A percentile compares a stretch with the other conserved stretches of the same genome.
phyloP scores from a whole-genome alignment of 1,140 invertebrate genomes.

The Bombus vancouverensis region DNA sequence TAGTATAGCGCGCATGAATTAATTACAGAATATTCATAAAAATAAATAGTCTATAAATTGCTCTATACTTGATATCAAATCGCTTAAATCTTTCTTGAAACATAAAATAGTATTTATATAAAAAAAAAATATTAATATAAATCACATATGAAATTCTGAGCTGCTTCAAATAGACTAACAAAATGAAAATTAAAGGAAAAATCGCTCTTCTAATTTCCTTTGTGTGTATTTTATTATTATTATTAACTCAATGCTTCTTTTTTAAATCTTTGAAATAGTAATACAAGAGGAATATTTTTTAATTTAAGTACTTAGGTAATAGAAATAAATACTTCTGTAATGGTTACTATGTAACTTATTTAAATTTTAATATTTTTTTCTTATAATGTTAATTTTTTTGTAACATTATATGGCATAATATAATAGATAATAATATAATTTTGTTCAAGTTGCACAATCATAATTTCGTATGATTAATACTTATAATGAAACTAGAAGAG shows the following conservation, averaged over 20 bases:
- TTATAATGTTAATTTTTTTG: slow-evolving; percentile 4
- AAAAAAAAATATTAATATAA: slow-evolving; percentile 31
- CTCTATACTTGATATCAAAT: slow-evolving; percentile 47
- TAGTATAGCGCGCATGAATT: slow-evolving; percentile 9
- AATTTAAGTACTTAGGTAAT: slow-evolving; percentile 38
- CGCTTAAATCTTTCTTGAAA: slow-evolving; percentile 42
- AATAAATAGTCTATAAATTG: slow-evolving; percentile 51
- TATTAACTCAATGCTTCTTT: neutral
- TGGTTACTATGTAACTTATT: slow-evolving; percentile 37
- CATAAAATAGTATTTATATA: slow-evolving; percentile 57
- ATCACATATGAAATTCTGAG: slow-evolving; percentile 13
- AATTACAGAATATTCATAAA: slow-evolving; percentile 20
- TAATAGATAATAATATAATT: neutral
- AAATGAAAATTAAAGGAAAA: slow-evolving; percentile 10
- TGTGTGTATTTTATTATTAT: neutral
- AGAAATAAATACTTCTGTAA: slow-evolving; percentile 19
- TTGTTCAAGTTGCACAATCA: neutral
- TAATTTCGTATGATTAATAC: slow-evolving; percentile 12
- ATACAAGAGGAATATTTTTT: slow-evolving; percentile 1
- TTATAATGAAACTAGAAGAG: slow-evolving; percentile 45
- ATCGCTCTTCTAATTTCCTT: slow-evolving; percentile 46
- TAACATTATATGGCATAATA: slow-evolving; percentile 2
- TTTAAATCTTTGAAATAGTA: slow-evolving; percentile 8
- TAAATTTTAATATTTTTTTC: slow-evolving; percentile 22
- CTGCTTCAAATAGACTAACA: slow-evolving; percentile 40